Percentiles rank a stretch among this genome's conserved stretches.
Conservation (phyloP, 2,888 invertebrate species). For the Desoria tigrina region DNA sequence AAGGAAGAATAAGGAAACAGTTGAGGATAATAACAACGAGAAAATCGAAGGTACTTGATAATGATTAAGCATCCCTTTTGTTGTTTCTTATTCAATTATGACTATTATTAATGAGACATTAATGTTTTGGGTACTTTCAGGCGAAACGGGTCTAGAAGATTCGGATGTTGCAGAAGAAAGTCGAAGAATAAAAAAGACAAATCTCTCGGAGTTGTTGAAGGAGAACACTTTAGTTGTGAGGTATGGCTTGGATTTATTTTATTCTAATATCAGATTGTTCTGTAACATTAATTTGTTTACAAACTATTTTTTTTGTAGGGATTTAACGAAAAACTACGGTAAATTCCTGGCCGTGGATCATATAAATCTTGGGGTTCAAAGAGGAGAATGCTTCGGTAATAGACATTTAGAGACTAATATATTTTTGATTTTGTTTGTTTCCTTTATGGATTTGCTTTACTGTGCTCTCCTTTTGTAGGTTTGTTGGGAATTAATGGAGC, state of each 20-base stretch:
- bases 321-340: constrained; percentile 74
- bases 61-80: no score
- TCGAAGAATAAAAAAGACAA: constrained; percentile 29
- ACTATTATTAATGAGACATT: neutral
- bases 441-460: neutral
- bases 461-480: no score
- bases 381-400: constrained; percentile 76
- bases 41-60: constrained; percentile 1
- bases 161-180: constrained; percentile 8
- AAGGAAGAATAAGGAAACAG: neutral
- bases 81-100: neutral
- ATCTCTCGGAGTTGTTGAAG: constrained; percentile 31
- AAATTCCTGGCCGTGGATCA: constrained; percentile 74
- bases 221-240: constrained; percentile 14
- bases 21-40: constrained; percentile 1
- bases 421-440: neutral
- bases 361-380: constrained; percentile 68
- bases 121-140: neutral
- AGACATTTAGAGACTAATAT: neutral
- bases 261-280: no score
- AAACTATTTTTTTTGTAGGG: constrained; percentile 51
- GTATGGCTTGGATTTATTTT: neutral
- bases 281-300: neutral
- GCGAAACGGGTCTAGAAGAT: constrained; percentile 13
- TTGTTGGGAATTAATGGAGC: constrained; percentile 68